Conservation (phyloP, 1,140 invertebrate species). For the Colletes latitarsis region DNA sequence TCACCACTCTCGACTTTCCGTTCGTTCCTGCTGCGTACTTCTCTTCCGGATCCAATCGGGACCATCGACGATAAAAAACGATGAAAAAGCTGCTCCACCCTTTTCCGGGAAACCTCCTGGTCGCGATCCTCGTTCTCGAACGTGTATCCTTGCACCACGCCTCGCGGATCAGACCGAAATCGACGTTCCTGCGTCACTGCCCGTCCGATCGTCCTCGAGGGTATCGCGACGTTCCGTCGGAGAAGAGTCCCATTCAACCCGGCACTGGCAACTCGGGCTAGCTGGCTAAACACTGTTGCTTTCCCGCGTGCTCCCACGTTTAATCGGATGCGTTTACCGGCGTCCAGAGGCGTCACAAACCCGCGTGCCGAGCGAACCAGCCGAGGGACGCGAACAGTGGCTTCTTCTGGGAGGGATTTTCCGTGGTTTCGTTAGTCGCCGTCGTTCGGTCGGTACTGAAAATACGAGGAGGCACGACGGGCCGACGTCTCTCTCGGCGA, state of each 20-base stretch:
- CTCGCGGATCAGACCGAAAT: conserved; percentile 35
- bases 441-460: conserved; percentile 64
- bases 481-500: conserved; percentile 59
- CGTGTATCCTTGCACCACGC: conserved; percentile 46
- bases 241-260: conserved; percentile 1
- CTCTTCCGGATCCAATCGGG: too few relatives aligned
- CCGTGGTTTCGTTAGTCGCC: conserved; percentile 60
- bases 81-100: background rate
- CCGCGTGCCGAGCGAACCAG: conserved; percentile 15
- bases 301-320: conserved; percentile 54
- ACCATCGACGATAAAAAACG: background rate
- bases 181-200: conserved; percentile 37
- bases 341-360: conserved; percentile 7
- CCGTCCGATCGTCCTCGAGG: conserved; percentile 22
- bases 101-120: background rate
- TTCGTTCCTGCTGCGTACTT: background rate
- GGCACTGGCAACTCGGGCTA: conserved; percentile 25
- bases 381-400: conserved; percentile 1
- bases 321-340: conserved; percentile 18
- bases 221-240: conserved; percentile 9
- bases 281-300: conserved; percentile 61
- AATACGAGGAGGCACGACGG: conserved; percentile 61
- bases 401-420: conserved; percentile 22
- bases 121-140: background rate
- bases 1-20: conserved; percentile 13